Percentiles rank a stretch among this genome's conserved stretches.
phyloP scores from a whole-genome alignment of 2,888 invertebrate species.

The Oeneis ivallda region DNA sequence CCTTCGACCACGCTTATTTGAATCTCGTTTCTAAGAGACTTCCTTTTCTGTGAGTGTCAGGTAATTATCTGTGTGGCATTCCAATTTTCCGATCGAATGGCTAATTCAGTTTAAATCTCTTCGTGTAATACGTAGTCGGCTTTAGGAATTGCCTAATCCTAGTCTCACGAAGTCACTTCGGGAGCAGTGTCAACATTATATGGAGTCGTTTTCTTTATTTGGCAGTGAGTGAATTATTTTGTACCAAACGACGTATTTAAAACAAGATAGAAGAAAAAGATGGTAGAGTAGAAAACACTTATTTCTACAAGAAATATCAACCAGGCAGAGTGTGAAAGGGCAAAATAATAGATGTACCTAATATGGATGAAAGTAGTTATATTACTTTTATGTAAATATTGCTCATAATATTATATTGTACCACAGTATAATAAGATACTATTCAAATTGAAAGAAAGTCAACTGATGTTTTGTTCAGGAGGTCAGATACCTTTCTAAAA shows the following conservation, averaged over 20 bases:
- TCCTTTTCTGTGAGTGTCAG: constrained; percentile 82
- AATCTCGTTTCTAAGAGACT: constrained; percentile 76
- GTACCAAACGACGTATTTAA: no score
- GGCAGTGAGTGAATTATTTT: not conserved
- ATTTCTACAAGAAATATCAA: no score
- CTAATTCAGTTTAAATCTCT: constrained; percentile 82
- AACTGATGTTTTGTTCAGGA: not conserved
- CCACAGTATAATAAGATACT: no score
- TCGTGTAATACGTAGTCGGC: constrained; percentile 75
- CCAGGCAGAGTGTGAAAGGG: no score
- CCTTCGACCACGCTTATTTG: constrained; percentile 77
- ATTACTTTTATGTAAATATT: no score
- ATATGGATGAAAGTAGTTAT: no score
- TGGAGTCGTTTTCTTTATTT: constrained; percentile 33
- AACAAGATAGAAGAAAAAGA: no score
- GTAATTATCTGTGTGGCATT: constrained; percentile 82
- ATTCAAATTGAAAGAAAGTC: no score
- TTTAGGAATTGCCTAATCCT: constrained; percentile 74
- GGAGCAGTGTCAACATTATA: constrained; percentile 44
- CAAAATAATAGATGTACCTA: no score
- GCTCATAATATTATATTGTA: no score
- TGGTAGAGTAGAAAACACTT: no score
- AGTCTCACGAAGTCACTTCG: constrained; percentile 65
- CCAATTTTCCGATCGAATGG: constrained; percentile 82
- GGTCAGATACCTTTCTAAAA: not conserved